Evolutionary conservation across 2,113 vertebrate genomes (phyloP).

Genomic region (Sapajus apella): DNA sequence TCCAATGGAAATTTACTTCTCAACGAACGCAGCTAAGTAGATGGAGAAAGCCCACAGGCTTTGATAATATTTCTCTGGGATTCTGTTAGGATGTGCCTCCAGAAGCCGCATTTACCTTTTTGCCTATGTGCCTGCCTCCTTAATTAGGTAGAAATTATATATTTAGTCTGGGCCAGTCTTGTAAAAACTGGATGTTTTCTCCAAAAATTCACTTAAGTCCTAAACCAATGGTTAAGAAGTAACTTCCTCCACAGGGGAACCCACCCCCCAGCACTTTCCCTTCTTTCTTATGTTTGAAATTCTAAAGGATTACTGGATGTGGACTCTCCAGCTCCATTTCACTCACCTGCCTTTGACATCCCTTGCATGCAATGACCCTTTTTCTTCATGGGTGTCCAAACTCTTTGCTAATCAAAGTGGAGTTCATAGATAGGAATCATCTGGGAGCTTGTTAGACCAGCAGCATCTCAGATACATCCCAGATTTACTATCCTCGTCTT

Average conservation of each 20-base stretch:
- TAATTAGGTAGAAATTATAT: not conserved
- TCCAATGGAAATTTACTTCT: constrained; percentile 28
- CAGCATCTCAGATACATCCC: not conserved
- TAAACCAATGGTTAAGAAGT: not conserved
- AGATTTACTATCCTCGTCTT: not conserved
- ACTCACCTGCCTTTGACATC: not conserved
- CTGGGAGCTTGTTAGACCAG: not conserved
- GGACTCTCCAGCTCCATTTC: not conserved
- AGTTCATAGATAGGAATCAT: not conserved
- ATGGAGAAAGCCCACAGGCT: not conserved
- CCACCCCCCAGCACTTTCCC: not conserved
- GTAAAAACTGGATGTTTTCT: not conserved
- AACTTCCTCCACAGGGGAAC: not conserved
- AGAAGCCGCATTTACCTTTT: not conserved
- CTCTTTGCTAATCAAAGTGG: not conserved
- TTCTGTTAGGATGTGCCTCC: not conserved
- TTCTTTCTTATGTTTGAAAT: not conserved
- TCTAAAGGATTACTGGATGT: not conserved
- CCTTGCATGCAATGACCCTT: not conserved
- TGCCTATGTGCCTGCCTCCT: not conserved
- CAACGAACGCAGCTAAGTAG: not conserved
- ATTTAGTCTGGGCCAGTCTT: not conserved
- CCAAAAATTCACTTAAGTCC: not conserved
- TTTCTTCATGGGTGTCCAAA: not conserved
- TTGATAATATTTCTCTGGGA: not conserved